Conservation (phyloP, 2,797 vertebrate genomes). For the Odontamblyopus lacepedii region DNA sequence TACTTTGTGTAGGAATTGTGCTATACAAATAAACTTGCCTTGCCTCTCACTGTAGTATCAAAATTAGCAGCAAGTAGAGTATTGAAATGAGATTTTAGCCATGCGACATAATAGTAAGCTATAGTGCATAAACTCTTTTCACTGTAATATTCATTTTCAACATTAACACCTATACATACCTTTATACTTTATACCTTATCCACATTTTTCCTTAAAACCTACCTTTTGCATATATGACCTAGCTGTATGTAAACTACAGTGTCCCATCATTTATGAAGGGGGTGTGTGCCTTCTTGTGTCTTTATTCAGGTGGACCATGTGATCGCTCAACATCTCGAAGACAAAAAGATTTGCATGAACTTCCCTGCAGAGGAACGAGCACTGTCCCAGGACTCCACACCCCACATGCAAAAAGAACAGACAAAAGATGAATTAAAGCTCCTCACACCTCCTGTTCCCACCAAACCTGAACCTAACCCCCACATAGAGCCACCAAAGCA, state of each 20-base stretch:
- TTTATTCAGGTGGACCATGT: constrained; percentile 41
- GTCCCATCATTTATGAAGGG: constrained; percentile 28
- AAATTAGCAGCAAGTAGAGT: background rate
- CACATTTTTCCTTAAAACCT: background rate
- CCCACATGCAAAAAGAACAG: constrained; percentile 50
- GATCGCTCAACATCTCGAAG: constrained; percentile 53
- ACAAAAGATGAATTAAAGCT: constrained; percentile 43
- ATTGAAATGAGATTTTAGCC: background rate
- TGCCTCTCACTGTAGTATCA: background rate
- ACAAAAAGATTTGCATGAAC: constrained; percentile 68
- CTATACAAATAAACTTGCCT: no score
- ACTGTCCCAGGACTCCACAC: constrained; percentile 34
- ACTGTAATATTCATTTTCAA: background rate
- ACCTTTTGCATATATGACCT: background rate
- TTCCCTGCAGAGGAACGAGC: constrained; percentile 48
- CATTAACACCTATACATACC: no score
- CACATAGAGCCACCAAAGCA: background rate
- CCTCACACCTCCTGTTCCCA: constrained; percentile 36
- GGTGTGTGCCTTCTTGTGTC: constrained; percentile 14
- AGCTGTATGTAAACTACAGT: constrained; percentile 15
- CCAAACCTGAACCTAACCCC: constrained; percentile 28
- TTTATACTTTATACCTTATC: background rate
- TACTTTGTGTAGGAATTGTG: no score
- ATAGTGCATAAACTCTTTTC: background rate
- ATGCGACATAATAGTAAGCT: background rate